Evolutionary conservation across 2,797 vertebrate species (phyloP), one percentile per base, ranked within the genome.

Genomic region (Gymnoscopelus braueri): DNA sequence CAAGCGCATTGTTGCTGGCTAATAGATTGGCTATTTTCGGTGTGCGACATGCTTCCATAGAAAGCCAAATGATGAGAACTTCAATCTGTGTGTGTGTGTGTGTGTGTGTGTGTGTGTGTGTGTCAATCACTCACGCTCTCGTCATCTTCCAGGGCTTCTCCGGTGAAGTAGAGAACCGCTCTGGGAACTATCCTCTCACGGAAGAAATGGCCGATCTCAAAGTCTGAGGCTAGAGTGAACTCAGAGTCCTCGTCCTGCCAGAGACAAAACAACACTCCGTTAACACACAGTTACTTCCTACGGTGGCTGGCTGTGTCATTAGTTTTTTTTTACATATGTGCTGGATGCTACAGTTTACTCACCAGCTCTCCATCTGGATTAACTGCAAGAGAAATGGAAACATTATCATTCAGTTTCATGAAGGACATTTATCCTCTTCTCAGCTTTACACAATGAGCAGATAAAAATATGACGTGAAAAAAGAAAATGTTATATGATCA

Each of bases 171-270:
- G 12, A 99, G 95, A 80, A 99, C 96, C 0, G 97, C 98, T 82
- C 96, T 93, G 11, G 98, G 97, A 62, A 99, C 95, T 90, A 99
- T 95, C 91, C 98, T 94, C 90, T 99, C 98, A 70, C 97, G 96
- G 91, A 99, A 99, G 87, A 98, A 99, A 85, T 99, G 97, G 14
- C 97, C 98, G 0, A 98, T 96, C 90, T 99, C 97, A 88, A 99
- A 99, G 91, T 98, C 98, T 72, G 96, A 94, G 69, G 96, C 95
- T 86, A 98, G 81, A 26, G 94, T 96, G 86, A 97, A 96, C 79
- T 99, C 98, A 0, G 95, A 95, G 73, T 99, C 97, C 92, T 99
- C 98, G 63, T 99, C 98, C 98, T 99, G 71, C 3, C 78, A 65
- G 10, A 65, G 44, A 19, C 9, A 1, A 14, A 6, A 71, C 13